Percentiles rank a stretch among this genome's conserved stretches.
Evolutionary conservation across 64 coral and sea anemone species (phyloP).

Genomic region (Montipora cactus): DNA sequence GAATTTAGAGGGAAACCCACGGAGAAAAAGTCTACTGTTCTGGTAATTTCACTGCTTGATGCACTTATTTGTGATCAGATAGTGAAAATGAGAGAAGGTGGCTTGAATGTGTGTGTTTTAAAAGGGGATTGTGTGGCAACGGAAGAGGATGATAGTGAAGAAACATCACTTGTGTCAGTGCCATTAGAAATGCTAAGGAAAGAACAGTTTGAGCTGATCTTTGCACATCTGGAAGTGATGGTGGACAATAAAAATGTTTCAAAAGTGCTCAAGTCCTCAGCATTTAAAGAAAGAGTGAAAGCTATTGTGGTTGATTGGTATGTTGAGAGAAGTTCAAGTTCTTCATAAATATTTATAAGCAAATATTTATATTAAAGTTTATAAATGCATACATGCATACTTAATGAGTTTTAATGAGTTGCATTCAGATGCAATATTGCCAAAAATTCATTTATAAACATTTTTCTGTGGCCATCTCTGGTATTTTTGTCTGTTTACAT

Average conservation of each 20-base stretch:
- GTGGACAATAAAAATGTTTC: conserved; percentile 4
- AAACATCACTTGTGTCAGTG: not conserved
- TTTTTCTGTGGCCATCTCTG: no score
- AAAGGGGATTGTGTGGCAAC: conserved; percentile 35
- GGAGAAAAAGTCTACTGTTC: conserved; percentile 11
- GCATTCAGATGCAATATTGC: no score
- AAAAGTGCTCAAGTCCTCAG: no score
- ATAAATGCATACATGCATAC: no score
- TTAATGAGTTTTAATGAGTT: no score
- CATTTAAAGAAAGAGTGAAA: no score
- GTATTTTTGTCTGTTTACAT: no score
- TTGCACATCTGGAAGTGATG: conserved; percentile 9
- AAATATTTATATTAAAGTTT: no score
- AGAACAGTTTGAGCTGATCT: conserved; percentile 3
- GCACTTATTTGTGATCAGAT: conserved; percentile 55
- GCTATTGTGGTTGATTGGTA: no score
- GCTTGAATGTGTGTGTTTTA: conserved; percentile 30
- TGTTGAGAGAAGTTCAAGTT: no score
- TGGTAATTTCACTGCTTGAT: conserved; percentile 48
- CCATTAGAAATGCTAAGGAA: not conserved
- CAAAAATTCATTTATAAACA: no score
- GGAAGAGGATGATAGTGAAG: not conserved
- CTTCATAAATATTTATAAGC: no score
- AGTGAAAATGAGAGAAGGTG: conserved; percentile 37
- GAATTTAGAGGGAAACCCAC: not conserved